Evolutionary conservation across 2,888 invertebrate species (phyloP), one percentile per base, ranked within the genome.

Genomic region (Drosophila nigricruria): DNA sequence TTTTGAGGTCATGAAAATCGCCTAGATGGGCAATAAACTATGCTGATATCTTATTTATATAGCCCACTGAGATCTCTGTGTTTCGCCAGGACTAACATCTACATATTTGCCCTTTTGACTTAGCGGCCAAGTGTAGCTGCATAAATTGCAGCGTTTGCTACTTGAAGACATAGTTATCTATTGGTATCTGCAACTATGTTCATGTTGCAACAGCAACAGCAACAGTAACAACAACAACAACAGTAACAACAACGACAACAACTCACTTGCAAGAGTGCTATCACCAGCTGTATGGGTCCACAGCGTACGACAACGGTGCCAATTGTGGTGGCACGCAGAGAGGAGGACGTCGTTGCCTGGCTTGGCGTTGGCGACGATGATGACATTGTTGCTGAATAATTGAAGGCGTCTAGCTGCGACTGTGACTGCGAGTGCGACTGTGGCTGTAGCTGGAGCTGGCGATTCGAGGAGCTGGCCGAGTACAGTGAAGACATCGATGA

Each of bases 231-330:
- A 36, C 43, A 42, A 45, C 45, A 27, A 27, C 42, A 58, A 49
- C 56, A 38, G 32, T 20, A 30, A 34, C 27, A 34, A 12, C 54
- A 1, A n/a, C 54, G 18, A n/a, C 12, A 1, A 66, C 20, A 68
- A 91, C 92, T 88, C 95, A 97, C 97, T 95, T 97, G 96, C 82
- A 98, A 94, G 77, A 98, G 94, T 74, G 97, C 97, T 89, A 98
- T 96, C 90, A 98, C 97, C 91, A 98, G 95, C 92, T 96, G 95
- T 50, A 97, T 96, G 85, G 95, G 95, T 77, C 97, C 97, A 91
- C 97, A 97, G 92, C 97, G 97, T 73, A 98, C 96, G 53, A 97
- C 97, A 82, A 98, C 97, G 66, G 98, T 97, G 93, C 97, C 97
- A 90, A 98, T 96, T 82, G 97, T 97, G 69, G 97, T 97, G 62